Evolutionary conservation across 53 echinoderm and acorn worm species (phyloP).

Genomic region (Temnopleurus reevesii): DNA sequence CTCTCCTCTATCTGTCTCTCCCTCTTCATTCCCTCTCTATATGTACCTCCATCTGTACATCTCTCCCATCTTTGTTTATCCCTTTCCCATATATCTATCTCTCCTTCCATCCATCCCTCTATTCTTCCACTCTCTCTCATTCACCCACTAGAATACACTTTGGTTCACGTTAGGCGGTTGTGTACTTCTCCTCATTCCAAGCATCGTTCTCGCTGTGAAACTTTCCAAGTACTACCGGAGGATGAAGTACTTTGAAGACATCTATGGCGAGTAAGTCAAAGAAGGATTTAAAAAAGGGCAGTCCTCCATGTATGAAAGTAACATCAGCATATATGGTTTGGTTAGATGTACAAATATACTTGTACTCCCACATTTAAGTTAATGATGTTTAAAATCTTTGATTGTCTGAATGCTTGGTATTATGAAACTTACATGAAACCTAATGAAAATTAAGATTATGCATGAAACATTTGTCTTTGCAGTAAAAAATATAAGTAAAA

Average conservation of each 20-base stretch:
- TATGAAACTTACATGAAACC: background rate
- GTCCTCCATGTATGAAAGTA: background rate
- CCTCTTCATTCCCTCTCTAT: background rate
- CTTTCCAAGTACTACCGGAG: constrained; percentile 85
- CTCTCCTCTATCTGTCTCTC: background rate
- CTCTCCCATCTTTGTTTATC: background rate
- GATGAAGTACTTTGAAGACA: constrained; percentile 68
- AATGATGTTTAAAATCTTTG: too few species aligned
- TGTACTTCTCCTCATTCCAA: constrained; percentile 81
- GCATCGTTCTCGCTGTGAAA: constrained; percentile 89
- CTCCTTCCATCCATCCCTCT: background rate
- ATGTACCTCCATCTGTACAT: too few species aligned
- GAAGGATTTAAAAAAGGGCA: too few species aligned
- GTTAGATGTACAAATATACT: too few species aligned
- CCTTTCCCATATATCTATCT: background rate
- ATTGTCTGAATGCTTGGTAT: background rate
- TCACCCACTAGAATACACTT: constrained; percentile 85
- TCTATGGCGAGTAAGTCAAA: constrained; percentile 52
- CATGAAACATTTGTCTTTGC: background rate
- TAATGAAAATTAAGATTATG: background rate
- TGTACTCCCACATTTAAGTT: too few species aligned
- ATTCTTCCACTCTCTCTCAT: too few species aligned
- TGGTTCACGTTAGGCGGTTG: constrained; percentile 86
- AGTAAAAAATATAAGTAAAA: background rate
- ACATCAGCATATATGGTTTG: too few species aligned